Evolutionary conservation across 2,888 invertebrate genomes (phyloP), one percentile per base, ranked within the genome.

Genomic region (Nysson spinosus): DNA sequence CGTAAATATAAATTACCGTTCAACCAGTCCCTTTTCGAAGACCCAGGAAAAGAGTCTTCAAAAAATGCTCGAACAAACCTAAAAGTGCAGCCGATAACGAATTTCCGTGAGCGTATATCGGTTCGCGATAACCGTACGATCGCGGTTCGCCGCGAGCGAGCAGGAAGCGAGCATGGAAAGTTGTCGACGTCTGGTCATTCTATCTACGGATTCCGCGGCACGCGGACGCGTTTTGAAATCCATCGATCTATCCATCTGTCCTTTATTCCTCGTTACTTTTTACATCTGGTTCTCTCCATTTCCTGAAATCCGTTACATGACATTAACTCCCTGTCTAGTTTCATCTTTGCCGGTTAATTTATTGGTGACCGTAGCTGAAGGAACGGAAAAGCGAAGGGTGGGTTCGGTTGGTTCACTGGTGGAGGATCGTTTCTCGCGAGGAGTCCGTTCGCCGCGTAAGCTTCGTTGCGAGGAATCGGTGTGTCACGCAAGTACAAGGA

Each of bases 401-500:
- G 12, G 50, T 37, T 46, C 51, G 46, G 57, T 26, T 49, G 56
- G 37, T 50, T 34, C 47, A 22, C 11, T 7, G 17, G 35, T 4
- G 12, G 40, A 34, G 28, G 19, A 56, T 47, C 40, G 46, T 32
- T 30, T 42, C 46, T 47, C 30, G 5, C 24, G 43, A 57, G 32
- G 57, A 54, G 30, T 39, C 49, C 51, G 44, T 49, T 43, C 44
- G 46, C 49, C 55, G 52, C 46, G 43, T 71, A 64, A 65, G 69
- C 50, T 52, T 17, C 44, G 30, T 17, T 40, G 54, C 50, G 62
- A 69, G 60, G 63, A 56, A 61, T 51, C 69, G 57, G 28, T 46
- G 56, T 51, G 30, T 58, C 62, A 49, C 52, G 66, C 47, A 43
- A n/a, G n/a, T n/a, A n/a, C n/a, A n/a, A n/a, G n/a, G n/a, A n/a